phyloP scores from a whole-genome alignment of 2,888 invertebrate species.

The Melieria omissa region DNA sequence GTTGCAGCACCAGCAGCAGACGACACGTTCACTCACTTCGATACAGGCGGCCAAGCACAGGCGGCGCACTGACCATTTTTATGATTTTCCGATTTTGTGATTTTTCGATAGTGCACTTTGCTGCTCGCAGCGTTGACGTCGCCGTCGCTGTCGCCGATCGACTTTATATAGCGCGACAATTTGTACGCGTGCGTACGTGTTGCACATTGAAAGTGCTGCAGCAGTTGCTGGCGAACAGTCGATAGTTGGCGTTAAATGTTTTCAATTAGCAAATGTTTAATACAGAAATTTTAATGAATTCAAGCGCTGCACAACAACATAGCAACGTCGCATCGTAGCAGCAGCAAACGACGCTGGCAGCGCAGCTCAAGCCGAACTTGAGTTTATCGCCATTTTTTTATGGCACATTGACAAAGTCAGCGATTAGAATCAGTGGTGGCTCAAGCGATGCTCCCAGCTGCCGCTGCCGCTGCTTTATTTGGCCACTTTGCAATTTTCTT shows the following conservation, averaged over 20 bases:
- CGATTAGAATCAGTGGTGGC: constrained; percentile 33
- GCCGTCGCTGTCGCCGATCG: too few species aligned
- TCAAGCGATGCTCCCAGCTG: background rate
- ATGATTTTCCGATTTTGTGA: constrained; percentile 21
- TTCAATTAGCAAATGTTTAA: constrained; percentile 28
- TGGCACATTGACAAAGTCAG: constrained; percentile 20
- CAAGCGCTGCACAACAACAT: constrained; percentile 22
- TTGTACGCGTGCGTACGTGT: constrained; percentile 2
- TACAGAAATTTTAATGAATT: constrained; percentile 26
- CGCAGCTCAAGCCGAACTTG: background rate
- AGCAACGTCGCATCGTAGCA: background rate
- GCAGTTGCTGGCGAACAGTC: background rate
- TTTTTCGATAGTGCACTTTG: constrained; percentile 16
- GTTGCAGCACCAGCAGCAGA: constrained; percentile 8
- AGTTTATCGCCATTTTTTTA: constrained; percentile 7
- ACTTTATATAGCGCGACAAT: constrained; percentile 24
- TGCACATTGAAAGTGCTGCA: background rate
- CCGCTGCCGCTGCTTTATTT: background rate
- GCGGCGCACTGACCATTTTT: constrained; percentile 1
- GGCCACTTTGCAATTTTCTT: background rate
- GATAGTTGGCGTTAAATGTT: constrained; percentile 7
- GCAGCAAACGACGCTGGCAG: background rate
- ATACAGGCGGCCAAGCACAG: background rate
- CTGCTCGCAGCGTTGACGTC: too few species aligned
- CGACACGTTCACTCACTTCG: background rate